phyloP scores from a whole-genome alignment of 2,888 invertebrate genomes.

The Polyommatus icarus region DNA sequence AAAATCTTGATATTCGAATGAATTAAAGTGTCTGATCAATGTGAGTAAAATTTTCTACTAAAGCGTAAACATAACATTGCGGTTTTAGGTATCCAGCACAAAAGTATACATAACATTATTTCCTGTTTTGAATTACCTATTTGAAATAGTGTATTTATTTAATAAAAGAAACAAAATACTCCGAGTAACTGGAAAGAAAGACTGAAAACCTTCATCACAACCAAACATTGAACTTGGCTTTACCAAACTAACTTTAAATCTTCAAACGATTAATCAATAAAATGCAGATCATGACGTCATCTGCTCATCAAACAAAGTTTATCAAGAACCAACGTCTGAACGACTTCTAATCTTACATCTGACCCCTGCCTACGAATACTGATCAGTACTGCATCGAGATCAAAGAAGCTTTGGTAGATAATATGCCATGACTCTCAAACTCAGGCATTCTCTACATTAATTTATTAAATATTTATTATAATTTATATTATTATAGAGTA shows the following conservation, averaged over 20 bases:
- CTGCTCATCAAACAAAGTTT: neutral
- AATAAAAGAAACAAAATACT: too few species aligned
- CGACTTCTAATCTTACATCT: constrained; percentile 15
- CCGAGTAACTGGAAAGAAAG: too few species aligned
- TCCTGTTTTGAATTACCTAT: too few species aligned
- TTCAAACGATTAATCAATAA: neutral
- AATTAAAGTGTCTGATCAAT: too few species aligned
- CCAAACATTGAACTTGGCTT: neutral
- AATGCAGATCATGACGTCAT: constrained; percentile 15
- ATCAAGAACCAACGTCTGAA: neutral
- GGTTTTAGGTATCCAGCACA: too few species aligned
- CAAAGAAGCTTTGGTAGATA: constrained; percentile 10
- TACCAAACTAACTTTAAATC: neutral
- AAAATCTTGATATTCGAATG: too few species aligned
- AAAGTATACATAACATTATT: too few species aligned
- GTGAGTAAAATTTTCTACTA: too few species aligned
- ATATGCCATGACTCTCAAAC: neutral
- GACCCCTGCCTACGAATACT: constrained; percentile 55
- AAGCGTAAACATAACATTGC: too few species aligned
- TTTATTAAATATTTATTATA: too few species aligned
- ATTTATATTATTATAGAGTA: neutral
- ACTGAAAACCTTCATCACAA: neutral
- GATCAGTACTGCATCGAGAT: constrained; percentile 45
- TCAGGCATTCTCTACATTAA: neutral
- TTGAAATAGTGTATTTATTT: too few species aligned